Evolutionary conservation across 1,140 invertebrate genomes (phyloP).

Genomic region (Zaprionus davidi): DNA sequence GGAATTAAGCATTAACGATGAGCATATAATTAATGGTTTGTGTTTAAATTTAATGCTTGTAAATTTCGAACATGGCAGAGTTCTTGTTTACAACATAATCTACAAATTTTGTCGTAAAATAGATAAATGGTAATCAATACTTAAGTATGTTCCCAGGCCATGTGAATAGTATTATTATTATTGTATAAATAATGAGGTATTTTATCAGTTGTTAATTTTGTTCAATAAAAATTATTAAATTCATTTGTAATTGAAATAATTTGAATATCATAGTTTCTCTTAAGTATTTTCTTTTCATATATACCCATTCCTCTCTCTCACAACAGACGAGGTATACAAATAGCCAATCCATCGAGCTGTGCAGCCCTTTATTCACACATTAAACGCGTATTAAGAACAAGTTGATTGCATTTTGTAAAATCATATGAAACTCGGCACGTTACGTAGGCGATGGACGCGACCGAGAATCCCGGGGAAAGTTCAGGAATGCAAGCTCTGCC

Average conservation of each 20-base stretch:
- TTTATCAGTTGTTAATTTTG: background rate
- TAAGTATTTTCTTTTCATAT: background rate
- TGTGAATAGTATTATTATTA: too few relatives aligned
- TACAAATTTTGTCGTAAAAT: too few relatives aligned
- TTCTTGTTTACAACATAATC: too few relatives aligned
- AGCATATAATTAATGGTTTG: background rate
- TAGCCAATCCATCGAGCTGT: background rate
- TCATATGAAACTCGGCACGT: slow-evolving; percentile 15
- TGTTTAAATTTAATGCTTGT: background rate
- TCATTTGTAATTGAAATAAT: background rate
- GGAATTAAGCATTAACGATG: background rate
- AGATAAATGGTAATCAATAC: too few relatives aligned
- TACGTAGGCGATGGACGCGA: background rate
- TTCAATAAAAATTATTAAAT: background rate
- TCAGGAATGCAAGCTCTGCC: slow-evolving; percentile 8
- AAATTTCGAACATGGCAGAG: background rate
- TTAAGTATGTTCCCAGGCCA: too few relatives aligned
- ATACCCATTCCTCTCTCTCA: background rate
- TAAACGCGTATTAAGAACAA: slow-evolving; percentile 35
- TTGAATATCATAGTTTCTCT: background rate
- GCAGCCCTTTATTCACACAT: slow-evolving; percentile 31
- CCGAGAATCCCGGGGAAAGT: background rate
- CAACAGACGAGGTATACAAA: background rate
- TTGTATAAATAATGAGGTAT: too few relatives aligned
- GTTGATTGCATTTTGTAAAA: slow-evolving; percentile 40